Percentiles rank a stretch among this genome's conserved stretches.
These are phyloP conservation scores for Axis porcinus DNA, from an alignment of 2,113 vertebrate genomes.

Conservation along the genomic window DNA sequence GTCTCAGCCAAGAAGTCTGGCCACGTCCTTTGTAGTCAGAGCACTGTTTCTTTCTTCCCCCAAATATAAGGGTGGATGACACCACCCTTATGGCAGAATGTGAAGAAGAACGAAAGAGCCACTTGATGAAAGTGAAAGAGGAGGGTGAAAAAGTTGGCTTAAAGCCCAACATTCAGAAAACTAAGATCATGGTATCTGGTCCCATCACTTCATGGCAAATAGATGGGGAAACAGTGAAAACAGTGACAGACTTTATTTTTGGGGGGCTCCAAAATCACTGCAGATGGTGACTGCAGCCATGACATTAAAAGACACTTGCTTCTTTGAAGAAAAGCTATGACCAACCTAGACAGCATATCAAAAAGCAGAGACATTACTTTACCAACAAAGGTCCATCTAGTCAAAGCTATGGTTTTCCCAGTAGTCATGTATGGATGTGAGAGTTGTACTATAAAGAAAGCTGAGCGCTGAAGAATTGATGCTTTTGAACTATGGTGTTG, in stretches of 20 bases:
- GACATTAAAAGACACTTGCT: not conserved
- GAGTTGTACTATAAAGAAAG: not conserved
- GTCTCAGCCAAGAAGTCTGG: not conserved
- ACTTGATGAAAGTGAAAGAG: not conserved
- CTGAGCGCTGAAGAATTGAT: not conserved
- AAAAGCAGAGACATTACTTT: not conserved
- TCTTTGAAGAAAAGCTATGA: not conserved
- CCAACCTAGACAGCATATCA: not conserved
- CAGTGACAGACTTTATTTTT: not conserved
- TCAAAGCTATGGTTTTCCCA: not conserved
- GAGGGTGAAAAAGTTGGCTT: not conserved
- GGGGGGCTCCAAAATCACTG: not conserved
- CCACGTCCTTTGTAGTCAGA: not conserved
- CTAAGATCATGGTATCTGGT: not conserved
- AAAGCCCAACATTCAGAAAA: not conserved
- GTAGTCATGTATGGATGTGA: not conserved
- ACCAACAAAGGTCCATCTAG: not conserved
- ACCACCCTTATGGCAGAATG: accelerated
- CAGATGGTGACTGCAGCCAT: not conserved
- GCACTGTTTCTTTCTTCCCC: not conserved
- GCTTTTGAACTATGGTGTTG: not conserved
- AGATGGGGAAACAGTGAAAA: not conserved
- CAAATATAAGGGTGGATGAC: not conserved
- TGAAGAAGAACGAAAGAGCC: not conserved
- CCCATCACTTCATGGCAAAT: not conserved